A percentile compares a stretch with the other conserved stretches of the same genome.
Conservation (phyloP, 2,113 vertebrate species). For the Semnornis frantzii region DNA sequence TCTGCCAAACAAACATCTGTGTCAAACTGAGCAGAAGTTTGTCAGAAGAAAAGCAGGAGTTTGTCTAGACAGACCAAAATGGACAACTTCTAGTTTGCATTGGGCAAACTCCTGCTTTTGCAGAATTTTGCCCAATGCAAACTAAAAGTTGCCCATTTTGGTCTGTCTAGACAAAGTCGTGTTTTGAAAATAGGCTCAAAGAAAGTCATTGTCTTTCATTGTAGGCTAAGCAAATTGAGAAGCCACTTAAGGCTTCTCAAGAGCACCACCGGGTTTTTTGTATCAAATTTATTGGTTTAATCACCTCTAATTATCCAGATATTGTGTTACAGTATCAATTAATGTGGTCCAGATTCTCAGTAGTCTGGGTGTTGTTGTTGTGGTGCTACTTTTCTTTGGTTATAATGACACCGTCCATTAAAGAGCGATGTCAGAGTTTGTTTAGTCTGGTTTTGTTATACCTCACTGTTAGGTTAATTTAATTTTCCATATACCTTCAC, state of each 20-base stretch:
- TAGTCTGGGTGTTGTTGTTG: neutral
- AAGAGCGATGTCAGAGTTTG: neutral
- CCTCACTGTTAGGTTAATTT: neutral
- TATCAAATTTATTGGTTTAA: neutral
- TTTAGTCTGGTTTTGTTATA: neutral
- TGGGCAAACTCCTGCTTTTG: too few species aligned
- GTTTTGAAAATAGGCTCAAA: neutral
- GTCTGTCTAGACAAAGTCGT: neutral
- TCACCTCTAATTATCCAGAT: neutral
- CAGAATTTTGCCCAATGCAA: neutral
- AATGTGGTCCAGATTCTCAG: neutral
- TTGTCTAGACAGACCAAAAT: too few species aligned
- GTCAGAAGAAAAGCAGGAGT: neutral
- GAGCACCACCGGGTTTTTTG: neutral
- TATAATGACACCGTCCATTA: neutral
- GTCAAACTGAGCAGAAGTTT: neutral
- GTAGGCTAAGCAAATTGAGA: neutral
- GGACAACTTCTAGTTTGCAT: too few species aligned
- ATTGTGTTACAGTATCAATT: neutral
- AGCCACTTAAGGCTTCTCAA: neutral
- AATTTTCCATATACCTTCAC: neutral
- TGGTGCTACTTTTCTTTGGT: neutral
- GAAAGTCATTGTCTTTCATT: neutral
- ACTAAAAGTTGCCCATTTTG: neutral
- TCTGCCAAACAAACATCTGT: neutral